Evolutionary conservation across 1,140 invertebrate genomes (phyloP), one percentile per base, ranked within the genome.

Genomic region (Choristoneura fumiferana): DNA sequence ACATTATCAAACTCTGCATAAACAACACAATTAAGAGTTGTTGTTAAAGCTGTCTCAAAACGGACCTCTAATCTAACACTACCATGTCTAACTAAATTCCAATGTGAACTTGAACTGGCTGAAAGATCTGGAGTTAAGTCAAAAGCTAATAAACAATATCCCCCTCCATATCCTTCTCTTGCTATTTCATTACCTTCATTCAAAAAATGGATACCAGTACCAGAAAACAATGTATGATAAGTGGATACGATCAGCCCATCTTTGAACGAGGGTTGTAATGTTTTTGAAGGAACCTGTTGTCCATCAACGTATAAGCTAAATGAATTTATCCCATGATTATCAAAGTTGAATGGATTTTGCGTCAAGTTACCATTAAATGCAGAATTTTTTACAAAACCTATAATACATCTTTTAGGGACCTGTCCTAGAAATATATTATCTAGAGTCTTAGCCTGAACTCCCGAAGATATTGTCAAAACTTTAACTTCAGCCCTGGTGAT

Each of bases 311-410:
- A 82, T 52, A 86, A 58, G 34, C 68, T 64, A 14, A 87, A 62
- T 64, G 69, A 70, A 54, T 79, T 81, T 8, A 86, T 58, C 17
- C 60, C 38, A 68, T 65, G 77, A 67, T 84, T 63, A 62, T 78
- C 52, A 67, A 89, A 87, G 65, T 81, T 74, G 58, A 78, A 87
- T 0, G 85, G 84, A 60, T 89, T 89, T 15, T 62, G 43, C 12
- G 12, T 62, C 18, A 58, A 58, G 62, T 65, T 65, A 13, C 86
- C 84, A 58, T 86, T 89, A 56, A 82, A 89, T 4, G 78, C 75
- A 58, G 60, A 55, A 65, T 84, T 83, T 40, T 73, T 49, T n/a
- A 87, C 75, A 66, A 90, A 84, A 15, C 78, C 77, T 13, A 85
- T 35, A 59, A 87, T 76, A 40, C 86, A 73, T 58, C 73, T 55